Percentiles rank a stretch among this genome's conserved stretches.
These are phyloP conservation scores for Drosophila anomalata DNA, from an alignment of 2,888 invertebrate species.

Conservation along the genomic window DNA sequence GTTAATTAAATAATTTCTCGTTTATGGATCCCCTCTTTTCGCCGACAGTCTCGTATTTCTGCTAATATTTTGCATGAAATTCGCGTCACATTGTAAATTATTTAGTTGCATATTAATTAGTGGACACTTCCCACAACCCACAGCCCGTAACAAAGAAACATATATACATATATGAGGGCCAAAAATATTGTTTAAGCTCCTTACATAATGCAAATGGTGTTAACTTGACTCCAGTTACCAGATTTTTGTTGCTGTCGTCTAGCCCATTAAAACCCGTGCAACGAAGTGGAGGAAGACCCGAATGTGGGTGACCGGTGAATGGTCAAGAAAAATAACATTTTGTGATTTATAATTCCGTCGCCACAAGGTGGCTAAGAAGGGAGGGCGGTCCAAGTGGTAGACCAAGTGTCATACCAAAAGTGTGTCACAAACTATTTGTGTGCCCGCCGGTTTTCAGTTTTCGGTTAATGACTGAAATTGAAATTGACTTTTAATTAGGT, in stretches of 20 bases:
- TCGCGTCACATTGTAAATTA: constrained; percentile 59
- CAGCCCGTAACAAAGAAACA: constrained; percentile 38
- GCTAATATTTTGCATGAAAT: constrained; percentile 46
- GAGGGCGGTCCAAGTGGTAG: background rate
- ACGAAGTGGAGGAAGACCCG: constrained; percentile 23
- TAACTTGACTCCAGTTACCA: constrained; percentile 49
- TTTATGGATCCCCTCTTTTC: background rate
- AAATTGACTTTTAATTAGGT: constrained; percentile 67
- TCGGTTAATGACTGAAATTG: constrained; percentile 58
- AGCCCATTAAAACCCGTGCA: constrained; percentile 52
- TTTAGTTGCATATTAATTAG: constrained; percentile 67
- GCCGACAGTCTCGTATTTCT: constrained; percentile 16
- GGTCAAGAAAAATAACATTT: constrained; percentile 43
- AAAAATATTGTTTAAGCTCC: constrained; percentile 34
- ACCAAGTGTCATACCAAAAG: constrained; percentile 38
- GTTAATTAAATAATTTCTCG: constrained; percentile 46
- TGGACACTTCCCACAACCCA: constrained; percentile 42
- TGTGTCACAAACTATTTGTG: constrained; percentile 53
- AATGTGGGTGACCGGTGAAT: constrained; percentile 64
- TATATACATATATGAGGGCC: constrained; percentile 4
- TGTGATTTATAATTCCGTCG: constrained; percentile 38
- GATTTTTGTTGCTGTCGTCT: constrained; percentile 31
- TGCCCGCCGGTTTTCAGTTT: constrained; percentile 22
- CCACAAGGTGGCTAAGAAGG: constrained; percentile 4
- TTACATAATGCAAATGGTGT: constrained; percentile 61